Conservation (phyloP, 2,888 invertebrate species). For the Argyresthia goedartella region DNA sequence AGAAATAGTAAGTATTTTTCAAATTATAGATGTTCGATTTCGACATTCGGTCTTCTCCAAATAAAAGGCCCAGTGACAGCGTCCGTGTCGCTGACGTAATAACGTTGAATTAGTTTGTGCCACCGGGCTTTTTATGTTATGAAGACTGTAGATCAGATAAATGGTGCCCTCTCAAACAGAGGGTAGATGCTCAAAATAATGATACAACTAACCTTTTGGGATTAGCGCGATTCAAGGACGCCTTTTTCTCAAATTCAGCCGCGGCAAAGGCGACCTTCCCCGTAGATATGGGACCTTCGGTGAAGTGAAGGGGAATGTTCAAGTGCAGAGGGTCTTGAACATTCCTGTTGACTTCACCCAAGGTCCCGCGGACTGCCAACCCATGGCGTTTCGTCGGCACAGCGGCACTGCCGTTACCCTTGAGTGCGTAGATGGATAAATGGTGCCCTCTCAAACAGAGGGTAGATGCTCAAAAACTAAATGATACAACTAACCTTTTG, state of each 20-base stretch:
- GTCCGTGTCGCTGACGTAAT: too few species aligned
- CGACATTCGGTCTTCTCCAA: too few species aligned
- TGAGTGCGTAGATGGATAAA: conserved; percentile 22
- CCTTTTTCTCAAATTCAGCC: conserved; percentile 52
- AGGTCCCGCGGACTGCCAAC: conserved; percentile 40
- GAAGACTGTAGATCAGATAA: too few species aligned
- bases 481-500: conserved; percentile 28
- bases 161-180: neutral
- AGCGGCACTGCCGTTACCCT: conserved; percentile 33
- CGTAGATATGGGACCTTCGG: conserved; percentile 28
- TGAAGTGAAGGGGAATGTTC: too few species aligned
- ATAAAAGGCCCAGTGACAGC: too few species aligned
- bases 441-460: neutral
- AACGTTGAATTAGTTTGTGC: too few species aligned
- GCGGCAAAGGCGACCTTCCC: conserved; percentile 44
- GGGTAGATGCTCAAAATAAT: neutral
- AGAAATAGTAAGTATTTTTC: too few species aligned
- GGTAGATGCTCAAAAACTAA: neutral
- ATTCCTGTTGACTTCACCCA: conserved; percentile 55
- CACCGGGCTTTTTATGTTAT: too few species aligned
- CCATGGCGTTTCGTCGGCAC: conserved; percentile 39
- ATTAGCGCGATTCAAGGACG: conserved; percentile 24
- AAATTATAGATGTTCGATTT: too few species aligned
- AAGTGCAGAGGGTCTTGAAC: too few species aligned
- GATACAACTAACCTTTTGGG: conserved; percentile 29